Evolutionary conservation across 2,113 vertebrate genomes (phyloP).

Genomic region (Mormoops blainvillei): DNA sequence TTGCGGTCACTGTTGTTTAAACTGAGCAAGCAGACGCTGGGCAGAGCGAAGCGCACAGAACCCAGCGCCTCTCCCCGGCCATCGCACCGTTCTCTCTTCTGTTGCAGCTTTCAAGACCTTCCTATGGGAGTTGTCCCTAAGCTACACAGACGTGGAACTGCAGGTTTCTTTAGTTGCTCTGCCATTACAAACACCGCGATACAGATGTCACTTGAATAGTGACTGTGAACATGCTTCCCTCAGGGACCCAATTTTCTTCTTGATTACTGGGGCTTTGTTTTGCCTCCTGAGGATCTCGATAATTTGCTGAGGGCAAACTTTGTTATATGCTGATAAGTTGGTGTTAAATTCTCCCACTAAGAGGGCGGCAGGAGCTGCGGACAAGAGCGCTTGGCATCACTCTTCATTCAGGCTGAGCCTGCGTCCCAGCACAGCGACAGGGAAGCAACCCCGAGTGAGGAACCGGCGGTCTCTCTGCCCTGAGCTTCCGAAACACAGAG

Average conservation of each 20-base stretch:
- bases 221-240: neutral
- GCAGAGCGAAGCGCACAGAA: neutral
- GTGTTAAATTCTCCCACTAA: neutral
- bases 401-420: neutral
- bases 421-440: neutral
- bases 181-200: accelerated
- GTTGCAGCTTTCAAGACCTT: neutral
- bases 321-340: neutral
- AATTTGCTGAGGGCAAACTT: neutral
- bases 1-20: accelerated
- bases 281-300: neutral
- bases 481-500: too few species aligned
- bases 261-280: neutral
- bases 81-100: neutral
- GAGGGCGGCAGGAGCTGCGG: too few species aligned
- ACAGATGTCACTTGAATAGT: neutral
- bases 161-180: neutral
- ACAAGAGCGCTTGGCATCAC: neutral
- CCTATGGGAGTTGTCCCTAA: accelerated
- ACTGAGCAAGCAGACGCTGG: neutral
- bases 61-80: neutral
- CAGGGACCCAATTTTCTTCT: neutral
- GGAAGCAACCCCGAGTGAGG: accelerated
- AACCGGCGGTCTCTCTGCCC: accelerated
- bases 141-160: neutral